Percentiles rank a stretch among this genome's conserved stretches.
phyloP scores from a whole-genome alignment of 35 echinoderm and acorn worm genomes.

The Strongylocentrotus purpuratus region DNA sequence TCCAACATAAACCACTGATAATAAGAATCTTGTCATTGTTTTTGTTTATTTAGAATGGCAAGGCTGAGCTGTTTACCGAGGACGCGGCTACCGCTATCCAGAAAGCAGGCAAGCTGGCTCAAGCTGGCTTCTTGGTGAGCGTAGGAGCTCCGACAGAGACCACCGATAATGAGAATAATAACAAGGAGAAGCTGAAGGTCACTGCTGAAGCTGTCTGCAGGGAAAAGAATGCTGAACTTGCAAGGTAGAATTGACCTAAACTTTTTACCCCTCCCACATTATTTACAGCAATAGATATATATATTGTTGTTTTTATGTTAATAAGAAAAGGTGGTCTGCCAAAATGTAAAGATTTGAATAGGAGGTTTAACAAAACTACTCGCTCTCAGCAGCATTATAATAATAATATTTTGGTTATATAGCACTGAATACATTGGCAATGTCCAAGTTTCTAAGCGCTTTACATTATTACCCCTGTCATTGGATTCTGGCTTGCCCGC shows the following conservation, averaged over 20 bases:
- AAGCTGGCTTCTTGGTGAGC: constrained; percentile 76
- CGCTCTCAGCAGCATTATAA: too few relatives aligned
- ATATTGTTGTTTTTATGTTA: too few relatives aligned
- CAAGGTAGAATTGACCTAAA: constrained; percentile 47
- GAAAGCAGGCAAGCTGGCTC: constrained; percentile 70
- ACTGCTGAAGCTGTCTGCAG: constrained; percentile 71
- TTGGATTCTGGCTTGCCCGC: too few relatives aligned
- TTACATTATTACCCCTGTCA: too few relatives aligned
- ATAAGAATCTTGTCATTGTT: constrained; percentile 36
- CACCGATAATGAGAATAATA: constrained; percentile 51
- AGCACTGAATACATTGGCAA: too few relatives aligned
- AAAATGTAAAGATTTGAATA: too few relatives aligned
- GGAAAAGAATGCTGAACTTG: constrained; percentile 84
- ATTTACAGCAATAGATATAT: background rate
- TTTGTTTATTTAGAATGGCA: constrained; percentile 41
- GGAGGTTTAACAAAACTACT: too few relatives aligned
- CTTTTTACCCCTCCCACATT: background rate
- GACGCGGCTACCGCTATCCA: constrained; percentile 66
- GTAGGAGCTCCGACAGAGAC: constrained; percentile 65
- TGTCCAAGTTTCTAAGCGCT: too few relatives aligned
- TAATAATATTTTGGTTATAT: too few relatives aligned
- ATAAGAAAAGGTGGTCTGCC: too few relatives aligned
- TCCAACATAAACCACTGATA: constrained; percentile 42
- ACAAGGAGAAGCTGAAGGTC: constrained; percentile 79
- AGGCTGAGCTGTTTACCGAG: constrained; percentile 84